Conservation (phyloP, 2,797 vertebrate species). For the Hemitrygon akajei region DNA sequence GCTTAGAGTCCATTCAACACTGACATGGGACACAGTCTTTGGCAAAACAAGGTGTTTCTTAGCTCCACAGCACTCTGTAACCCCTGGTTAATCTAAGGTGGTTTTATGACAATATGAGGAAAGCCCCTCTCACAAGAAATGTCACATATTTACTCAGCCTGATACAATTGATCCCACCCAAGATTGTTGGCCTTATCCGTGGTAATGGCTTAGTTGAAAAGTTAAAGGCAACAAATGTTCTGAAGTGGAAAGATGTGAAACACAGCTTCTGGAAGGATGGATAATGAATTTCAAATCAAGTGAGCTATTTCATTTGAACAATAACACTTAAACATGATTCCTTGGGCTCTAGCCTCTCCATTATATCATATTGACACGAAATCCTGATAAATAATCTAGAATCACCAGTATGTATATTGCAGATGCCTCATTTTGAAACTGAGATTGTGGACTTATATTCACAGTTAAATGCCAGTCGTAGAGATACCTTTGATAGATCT, state of each 20-base stretch:
- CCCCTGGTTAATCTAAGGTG: not conserved
- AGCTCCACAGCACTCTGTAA: not conserved
- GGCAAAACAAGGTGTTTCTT: not conserved
- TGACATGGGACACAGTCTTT: too few relatives aligned
- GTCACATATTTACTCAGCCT: not conserved
- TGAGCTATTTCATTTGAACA: not conserved
- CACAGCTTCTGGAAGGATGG: not conserved
- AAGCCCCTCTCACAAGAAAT: not conserved
- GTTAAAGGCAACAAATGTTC: not conserved
- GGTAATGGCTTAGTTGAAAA: not conserved
- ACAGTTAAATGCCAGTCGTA: not conserved
- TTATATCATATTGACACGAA: too few relatives aligned
- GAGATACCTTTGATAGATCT: not conserved
- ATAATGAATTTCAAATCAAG: not conserved
- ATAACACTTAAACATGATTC: too few relatives aligned
- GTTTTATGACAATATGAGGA: not conserved
- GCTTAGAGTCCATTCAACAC: not conserved
- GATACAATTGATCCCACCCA: not conserved
- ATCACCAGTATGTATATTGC: too few relatives aligned
- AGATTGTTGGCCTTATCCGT: not conserved
- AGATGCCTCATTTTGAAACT: conserved; percentile 1
- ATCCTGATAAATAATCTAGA: too few relatives aligned
- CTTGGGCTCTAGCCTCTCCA: too few relatives aligned
- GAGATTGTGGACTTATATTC: not conserved
- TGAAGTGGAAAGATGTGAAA: not conserved